Base-by-base conservation (phyloP, 2,888 invertebrate species). In the Caenorhabditis panamensis region DNA sequence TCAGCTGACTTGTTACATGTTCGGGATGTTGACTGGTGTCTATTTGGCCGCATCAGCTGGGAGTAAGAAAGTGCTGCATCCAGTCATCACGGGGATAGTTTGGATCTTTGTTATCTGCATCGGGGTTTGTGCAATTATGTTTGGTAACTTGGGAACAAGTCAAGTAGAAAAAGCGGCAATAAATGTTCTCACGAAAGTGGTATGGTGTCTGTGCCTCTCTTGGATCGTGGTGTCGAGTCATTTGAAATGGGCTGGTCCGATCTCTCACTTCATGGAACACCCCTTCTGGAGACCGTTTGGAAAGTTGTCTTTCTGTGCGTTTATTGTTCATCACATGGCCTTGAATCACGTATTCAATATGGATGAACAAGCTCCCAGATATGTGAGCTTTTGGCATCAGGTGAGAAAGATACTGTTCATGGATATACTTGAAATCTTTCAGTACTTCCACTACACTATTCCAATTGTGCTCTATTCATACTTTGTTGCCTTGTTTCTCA, bases 281-380 rank as follows among this genome's bases (percentile, higher is more conserved):
- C 94, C 94, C 62, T 94, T 95, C 0, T 93, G 96, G 87, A 93
- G 95, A 88, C 96, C 96, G 0, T 93, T 97, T 61, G 95, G 96
- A 88, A 93, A 96, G 64, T 93, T 97, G 80, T 95, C 96, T 2
- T 97, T 96, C 92, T 95, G 96, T 92, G 95, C 96, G 37, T 97
- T 96, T 92, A 94, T 97, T 26, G 67, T 82, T 11, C 87, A 87
- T 59, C 59, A 62, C 26, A 66, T 82, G 61, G 53, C 56, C 5
- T 16, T 82, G 1, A 77, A 79, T 36, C 54, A 68, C 31, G n/a
- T 76, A 31, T 66, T 76, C 41, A 71, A 76, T 61, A 71, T 82
- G 59, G 69, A 73, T 44, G 78, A 78, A n/a, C 44, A 51, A 3
- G 77, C 73, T 2, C 73, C 73, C 2, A 36, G 24, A 47, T 66